Conservation (phyloP, 2,888 invertebrate genomes). For the Syritta pipiens region DNA sequence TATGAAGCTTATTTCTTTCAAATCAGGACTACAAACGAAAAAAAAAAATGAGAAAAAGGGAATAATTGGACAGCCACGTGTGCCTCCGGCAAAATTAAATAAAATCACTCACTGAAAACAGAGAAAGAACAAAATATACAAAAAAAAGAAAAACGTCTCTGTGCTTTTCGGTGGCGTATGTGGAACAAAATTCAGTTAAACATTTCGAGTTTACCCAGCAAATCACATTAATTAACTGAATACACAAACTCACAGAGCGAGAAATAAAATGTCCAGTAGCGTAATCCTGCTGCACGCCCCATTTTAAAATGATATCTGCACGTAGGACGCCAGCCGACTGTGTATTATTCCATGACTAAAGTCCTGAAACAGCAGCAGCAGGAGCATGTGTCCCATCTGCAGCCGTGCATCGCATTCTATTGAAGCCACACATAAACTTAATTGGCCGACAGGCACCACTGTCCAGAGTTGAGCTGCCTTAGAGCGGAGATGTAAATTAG, state of each 20-base stretch:
- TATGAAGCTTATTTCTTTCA: no score
- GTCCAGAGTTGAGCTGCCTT: no score
- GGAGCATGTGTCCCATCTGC: neutral
- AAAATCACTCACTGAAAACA: neutral
- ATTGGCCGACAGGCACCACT: no score
- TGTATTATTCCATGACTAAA: neutral
- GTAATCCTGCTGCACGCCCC: neutral
- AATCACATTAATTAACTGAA: constrained; percentile 51
- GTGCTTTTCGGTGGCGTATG: constrained; percentile 12
- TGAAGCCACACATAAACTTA: constrained; percentile 5
- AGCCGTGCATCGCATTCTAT: constrained; percentile 10
- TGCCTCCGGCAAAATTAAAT: no score
- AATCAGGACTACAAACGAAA: no score
- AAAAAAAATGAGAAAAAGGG: no score
- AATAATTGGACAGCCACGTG: no score
- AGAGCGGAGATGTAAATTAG: no score
- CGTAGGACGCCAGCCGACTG: neutral
- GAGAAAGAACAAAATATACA: neutral
- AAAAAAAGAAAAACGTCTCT: no score
- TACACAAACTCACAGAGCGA: constrained; percentile 4
- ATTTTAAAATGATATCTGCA: neutral
- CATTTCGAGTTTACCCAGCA: constrained; percentile 27
- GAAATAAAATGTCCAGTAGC: constrained; percentile 7
- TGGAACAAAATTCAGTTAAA: constrained; percentile 32
- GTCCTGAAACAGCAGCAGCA: no score